Evolutionary conservation across 2,113 vertebrate species (phyloP).

Genomic region (Petrocephalus microphthalmus): DNA sequence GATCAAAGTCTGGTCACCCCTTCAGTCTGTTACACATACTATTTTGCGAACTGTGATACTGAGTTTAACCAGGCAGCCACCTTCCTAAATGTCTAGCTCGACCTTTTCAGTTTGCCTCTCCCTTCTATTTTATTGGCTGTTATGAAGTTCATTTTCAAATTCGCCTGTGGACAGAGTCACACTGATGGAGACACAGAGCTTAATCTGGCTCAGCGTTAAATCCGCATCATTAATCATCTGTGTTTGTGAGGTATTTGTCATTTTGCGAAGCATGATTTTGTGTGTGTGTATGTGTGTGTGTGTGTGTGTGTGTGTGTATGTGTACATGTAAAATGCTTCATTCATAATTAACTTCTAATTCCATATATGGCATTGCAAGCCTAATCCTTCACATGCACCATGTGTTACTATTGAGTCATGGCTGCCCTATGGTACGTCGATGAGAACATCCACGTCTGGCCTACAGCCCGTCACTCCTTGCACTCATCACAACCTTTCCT

Average conservation of each 20-base stretch:
- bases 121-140: neutral
- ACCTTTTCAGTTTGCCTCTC: neutral
- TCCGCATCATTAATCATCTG: neutral
- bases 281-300: neutral
- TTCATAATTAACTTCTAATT: neutral
- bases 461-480: neutral
- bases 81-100: neutral
- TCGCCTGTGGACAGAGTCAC: neutral
- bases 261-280: neutral
- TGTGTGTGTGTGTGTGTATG: too few species aligned
- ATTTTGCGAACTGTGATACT: neutral
- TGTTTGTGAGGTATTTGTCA: neutral
- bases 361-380: neutral
- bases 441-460: neutral
- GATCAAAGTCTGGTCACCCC: neutral
- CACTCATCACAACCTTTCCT: neutral
- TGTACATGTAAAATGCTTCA: neutral
- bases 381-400: neutral
- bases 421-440: neutral
- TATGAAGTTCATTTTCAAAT: neutral
- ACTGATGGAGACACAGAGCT: neutral
- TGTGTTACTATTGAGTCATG: neutral
- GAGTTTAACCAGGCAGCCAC: neutral
- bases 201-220: neutral
- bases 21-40: neutral